These are phyloP conservation scores for Lordiphosa clarofinis DNA, from an alignment of 1,140 invertebrate genomes.

Conservation along the genomic window DNA sequence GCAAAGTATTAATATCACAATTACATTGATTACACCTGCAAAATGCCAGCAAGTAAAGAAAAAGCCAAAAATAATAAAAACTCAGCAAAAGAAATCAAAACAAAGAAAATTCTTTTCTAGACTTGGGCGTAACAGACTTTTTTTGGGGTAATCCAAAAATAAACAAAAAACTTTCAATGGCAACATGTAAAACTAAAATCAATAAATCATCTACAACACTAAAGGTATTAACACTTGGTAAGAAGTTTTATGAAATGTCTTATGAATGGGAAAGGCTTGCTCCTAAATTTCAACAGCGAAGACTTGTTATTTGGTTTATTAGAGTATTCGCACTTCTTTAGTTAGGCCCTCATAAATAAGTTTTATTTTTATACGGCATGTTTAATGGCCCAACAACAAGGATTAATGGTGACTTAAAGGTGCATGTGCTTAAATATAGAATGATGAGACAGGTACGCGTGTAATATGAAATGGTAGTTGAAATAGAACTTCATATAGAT, in stretches of 20 bases:
- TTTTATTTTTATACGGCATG: too few relatives aligned
- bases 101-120: slow-evolving; percentile 18
- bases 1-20: slow-evolving; percentile 38
- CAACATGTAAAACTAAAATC: slow-evolving; percentile 43
- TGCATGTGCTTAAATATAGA: too few relatives aligned
- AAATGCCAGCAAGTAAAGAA: not conserved
- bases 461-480: too few relatives aligned
- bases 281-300: too few relatives aligned
- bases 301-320: too few relatives aligned
- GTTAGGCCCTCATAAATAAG: too few relatives aligned
- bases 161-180: slow-evolving; percentile 63
- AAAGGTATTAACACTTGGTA: slow-evolving; percentile 28
- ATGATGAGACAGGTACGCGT: slow-evolving; percentile 11
- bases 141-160: slow-evolving; percentile 57
- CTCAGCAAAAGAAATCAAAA: slow-evolving; percentile 36
- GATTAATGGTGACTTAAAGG: too few relatives aligned
- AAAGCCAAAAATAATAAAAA: not conserved
- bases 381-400: too few relatives aligned
- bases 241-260: slow-evolving; percentile 12
- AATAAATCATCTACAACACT: slow-evolving; percentile 46
- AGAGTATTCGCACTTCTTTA: not conserved
- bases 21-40: slow-evolving; percentile 34
- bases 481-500: too few relatives aligned
- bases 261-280: too few relatives aligned
- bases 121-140: slow-evolving; percentile 35